These are phyloP conservation scores for Acanthornis magna DNA, from an alignment of 2,797 vertebrate species.

Conservation along the genomic window DNA sequence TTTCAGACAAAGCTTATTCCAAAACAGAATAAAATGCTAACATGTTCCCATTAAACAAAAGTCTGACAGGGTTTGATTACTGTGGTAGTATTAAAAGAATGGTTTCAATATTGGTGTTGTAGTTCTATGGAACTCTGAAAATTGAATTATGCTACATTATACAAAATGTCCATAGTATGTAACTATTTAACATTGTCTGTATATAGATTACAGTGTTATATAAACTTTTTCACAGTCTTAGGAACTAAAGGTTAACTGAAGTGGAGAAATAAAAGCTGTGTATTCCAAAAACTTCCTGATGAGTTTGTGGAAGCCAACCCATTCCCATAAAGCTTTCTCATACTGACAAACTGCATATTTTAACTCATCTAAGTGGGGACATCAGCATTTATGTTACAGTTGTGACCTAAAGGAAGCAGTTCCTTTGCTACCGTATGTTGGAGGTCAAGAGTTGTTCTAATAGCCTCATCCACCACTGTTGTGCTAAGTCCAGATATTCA, in stretches of 20 bases:
- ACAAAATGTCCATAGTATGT: not conserved
- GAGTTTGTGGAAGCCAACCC: not conserved
- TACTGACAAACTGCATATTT: not conserved
- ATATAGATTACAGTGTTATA: not conserved
- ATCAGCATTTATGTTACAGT: too few relatives aligned
- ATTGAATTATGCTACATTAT: not conserved
- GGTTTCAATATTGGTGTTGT: not conserved
- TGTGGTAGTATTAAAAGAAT: not conserved
- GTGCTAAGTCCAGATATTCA: not conserved
- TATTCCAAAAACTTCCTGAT: not conserved
- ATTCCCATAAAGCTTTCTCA: not conserved
- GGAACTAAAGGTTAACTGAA: not conserved
- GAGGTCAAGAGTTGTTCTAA: not conserved
- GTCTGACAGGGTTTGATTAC: not conserved
- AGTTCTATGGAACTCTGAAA: not conserved
- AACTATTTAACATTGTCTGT: not conserved
- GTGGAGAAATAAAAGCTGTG: not conserved
- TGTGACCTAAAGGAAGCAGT: not conserved
- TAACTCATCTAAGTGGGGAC: not conserved
- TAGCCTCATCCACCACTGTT: not conserved
- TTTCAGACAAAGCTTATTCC: conserved; percentile 25
- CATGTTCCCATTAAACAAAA: not conserved
- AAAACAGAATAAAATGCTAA: conserved; percentile 23
- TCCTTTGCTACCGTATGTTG: not conserved
- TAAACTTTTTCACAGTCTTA: not conserved